Percentiles rank a stretch among this genome's conserved stretches.
Evolutionary conservation across 2,113 vertebrate genomes (phyloP).

Genomic region (Peromyscus leucopus): DNA sequence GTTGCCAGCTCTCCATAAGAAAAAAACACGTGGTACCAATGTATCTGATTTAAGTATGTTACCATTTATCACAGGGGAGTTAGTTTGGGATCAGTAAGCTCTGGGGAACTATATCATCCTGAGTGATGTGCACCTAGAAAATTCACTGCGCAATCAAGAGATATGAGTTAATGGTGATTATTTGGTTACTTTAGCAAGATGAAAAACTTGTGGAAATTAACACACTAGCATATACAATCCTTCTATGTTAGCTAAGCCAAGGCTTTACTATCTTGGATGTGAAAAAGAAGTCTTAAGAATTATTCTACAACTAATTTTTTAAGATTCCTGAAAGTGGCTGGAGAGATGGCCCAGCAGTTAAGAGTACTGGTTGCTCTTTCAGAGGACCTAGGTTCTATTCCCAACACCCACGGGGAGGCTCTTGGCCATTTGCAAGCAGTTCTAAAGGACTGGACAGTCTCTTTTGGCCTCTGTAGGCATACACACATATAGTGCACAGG

Average conservation of each 20-base stretch:
- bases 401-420: neutral
- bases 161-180: conserved; percentile 41
- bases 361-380: neutral
- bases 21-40: neutral
- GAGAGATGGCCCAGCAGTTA: neutral
- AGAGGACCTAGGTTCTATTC: neutral
- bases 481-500: neutral
- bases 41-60: neutral
- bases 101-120: neutral
- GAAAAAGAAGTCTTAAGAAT: neutral
- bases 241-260: conserved; percentile 1
- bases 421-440: neutral
- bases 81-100: neutral
- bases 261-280: conserved; percentile 20
- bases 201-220: conserved; percentile 45
- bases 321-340: neutral
- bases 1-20: neutral
- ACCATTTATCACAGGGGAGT: conserved; percentile 34
- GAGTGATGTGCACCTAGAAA: neutral
- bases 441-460: neutral
- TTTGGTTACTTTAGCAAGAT: conserved; percentile 23
- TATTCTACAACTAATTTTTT: conserved; percentile 57
- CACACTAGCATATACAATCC: neutral
- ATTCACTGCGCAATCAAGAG: conserved; percentile 14
- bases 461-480: neutral